These are phyloP conservation scores for Zosterops japonicus DNA, from an alignment of 2,113 vertebrate genomes.

Conservation along the genomic window DNA sequence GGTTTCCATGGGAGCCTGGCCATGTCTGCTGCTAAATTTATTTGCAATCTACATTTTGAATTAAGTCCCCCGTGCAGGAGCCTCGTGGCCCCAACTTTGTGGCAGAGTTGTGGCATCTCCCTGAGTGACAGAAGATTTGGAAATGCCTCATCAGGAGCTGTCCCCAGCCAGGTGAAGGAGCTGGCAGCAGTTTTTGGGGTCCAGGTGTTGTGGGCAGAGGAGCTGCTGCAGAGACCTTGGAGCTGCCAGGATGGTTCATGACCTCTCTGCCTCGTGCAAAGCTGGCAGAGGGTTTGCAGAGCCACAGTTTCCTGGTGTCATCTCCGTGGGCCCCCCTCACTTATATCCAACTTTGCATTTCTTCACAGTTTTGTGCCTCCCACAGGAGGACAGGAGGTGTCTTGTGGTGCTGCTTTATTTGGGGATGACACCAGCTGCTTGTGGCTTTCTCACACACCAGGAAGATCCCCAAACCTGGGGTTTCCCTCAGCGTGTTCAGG, in stretches of 20 bases:
- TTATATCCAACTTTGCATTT: rapidly evolving
- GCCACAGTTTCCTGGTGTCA: neutral
- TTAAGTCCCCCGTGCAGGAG: neutral
- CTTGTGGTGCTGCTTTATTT: neutral
- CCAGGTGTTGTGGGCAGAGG: neutral
- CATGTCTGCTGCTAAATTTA: conserved; percentile 30
- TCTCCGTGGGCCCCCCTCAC: neutral
- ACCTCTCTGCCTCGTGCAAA: neutral
- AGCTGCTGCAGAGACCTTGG: neutral
- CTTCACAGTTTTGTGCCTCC: neutral
- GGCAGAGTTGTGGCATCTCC: neutral
- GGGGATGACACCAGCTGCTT: neutral
- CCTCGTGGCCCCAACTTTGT: neutral
- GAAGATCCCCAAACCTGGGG: neutral
- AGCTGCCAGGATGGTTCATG: neutral
- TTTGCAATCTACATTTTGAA: neutral
- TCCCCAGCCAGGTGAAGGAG: neutral
- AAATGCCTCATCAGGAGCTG: neutral
- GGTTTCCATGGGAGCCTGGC: conserved; percentile 22
- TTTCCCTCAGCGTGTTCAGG: neutral
- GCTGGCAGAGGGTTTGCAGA: neutral
- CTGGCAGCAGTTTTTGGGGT: neutral
- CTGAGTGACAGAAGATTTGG: neutral
- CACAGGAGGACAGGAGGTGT: neutral
- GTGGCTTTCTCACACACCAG: neutral